Conservation (phyloP, 2,113 vertebrate species). For the Microtus montanus region DNA sequence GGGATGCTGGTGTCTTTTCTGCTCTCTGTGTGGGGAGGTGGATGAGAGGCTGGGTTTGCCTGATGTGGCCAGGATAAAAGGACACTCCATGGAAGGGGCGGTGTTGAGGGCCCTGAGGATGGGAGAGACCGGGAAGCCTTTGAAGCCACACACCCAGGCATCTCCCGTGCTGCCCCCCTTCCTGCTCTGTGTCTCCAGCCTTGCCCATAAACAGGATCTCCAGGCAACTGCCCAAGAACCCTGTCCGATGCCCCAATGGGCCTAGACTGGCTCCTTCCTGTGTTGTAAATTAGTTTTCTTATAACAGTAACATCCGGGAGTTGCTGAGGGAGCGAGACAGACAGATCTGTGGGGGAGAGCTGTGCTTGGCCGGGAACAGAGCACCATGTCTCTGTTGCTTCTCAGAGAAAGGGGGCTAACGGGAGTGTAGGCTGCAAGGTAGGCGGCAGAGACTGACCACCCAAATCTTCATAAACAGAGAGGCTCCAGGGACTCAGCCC, state of each 20-base stretch:
- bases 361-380: background rate
- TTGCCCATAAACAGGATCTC: conserved; percentile 71
- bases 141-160: background rate
- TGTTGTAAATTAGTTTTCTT: conserved; percentile 14
- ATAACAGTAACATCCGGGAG: conserved; percentile 37
- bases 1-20: background rate
- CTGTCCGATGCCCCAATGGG: background rate
- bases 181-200: conserved; percentile 21
- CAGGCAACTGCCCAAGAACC: conserved; percentile 40
- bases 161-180: background rate
- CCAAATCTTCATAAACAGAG: background rate
- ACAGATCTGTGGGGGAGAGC: background rate
- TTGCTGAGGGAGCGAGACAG: background rate
- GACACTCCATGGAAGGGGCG: background rate
- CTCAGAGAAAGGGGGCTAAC: background rate
- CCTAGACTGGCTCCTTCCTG: conserved; percentile 64
- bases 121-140: conserved; percentile 19
- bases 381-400: background rate
- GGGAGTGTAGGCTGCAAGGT: background rate
- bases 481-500: background rate
- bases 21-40: background rate
- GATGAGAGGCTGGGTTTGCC: background rate
- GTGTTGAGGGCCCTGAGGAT: background rate
- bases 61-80: background rate
- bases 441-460: background rate